A percentile compares a stretch with the other conserved stretches of the same genome.
These are phyloP conservation scores for Herpailurus yagouaroundi DNA, from an alignment of 2,113 vertebrate genomes.

Conservation along the genomic window DNA sequence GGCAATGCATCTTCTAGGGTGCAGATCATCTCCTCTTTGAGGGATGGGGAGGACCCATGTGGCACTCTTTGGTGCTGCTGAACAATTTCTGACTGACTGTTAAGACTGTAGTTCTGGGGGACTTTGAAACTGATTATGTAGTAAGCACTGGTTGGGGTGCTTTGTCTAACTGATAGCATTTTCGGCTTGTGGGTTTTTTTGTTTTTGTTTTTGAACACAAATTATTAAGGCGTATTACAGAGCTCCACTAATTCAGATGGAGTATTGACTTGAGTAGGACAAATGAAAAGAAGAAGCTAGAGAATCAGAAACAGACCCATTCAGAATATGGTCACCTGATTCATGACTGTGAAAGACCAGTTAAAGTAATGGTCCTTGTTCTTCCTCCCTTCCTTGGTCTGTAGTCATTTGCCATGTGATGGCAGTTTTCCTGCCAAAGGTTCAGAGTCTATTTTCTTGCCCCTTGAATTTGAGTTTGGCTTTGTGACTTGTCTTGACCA, in stretches of 20 bases:
- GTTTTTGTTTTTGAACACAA: neutral
- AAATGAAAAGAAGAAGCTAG: neutral
- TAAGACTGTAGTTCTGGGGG: neutral
- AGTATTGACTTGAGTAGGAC: neutral
- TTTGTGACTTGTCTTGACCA: neutral
- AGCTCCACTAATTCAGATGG: neutral
- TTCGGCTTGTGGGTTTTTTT: neutral
- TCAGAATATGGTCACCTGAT: neutral
- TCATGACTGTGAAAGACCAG: neutral
- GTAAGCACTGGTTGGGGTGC: neutral
- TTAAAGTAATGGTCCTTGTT: neutral
- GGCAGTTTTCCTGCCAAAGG: neutral
- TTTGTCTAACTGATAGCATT: neutral
- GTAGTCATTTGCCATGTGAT: neutral
- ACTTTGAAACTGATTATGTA: neutral
- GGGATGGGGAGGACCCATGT: neutral
- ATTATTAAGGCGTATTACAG: neutral
- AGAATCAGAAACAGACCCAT: neutral
- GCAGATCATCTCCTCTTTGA: neutral
- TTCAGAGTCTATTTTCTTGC: neutral
- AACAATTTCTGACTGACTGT: neutral
- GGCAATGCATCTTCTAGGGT: neutral
- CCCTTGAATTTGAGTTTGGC: neutral
- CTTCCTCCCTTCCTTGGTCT: neutral
- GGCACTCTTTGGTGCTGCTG: neutral